Percentiles rank a stretch among this genome's conserved stretches.
phyloP scores from a whole-genome alignment of 2,113 vertebrate genomes.

The Phalacrocorax brasilianus region DNA sequence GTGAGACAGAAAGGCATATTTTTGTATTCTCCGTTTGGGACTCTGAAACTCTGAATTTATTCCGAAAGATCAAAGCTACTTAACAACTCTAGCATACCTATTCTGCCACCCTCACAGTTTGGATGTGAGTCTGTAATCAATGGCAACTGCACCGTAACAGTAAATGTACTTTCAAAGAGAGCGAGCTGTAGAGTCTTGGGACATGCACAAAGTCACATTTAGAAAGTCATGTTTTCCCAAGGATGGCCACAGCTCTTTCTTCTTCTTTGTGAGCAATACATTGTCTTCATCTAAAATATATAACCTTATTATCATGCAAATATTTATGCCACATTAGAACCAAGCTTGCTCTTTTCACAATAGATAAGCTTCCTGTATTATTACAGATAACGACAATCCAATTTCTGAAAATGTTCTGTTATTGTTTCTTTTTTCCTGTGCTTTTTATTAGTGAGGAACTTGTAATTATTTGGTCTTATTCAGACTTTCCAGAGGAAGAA shows the following conservation, averaged over 20 bases:
- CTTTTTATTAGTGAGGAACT: conserved; percentile 34
- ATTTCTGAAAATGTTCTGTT: conserved; percentile 45
- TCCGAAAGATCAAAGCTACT: neutral
- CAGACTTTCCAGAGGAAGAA: conserved; percentile 37
- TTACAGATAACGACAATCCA: conserved; percentile 31
- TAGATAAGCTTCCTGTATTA: conserved; percentile 48
- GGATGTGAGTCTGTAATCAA: neutral
- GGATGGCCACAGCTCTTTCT: neutral
- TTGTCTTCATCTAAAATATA: conserved; percentile 30
- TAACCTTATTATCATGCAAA: conserved; percentile 50
- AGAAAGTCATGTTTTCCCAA: neutral
- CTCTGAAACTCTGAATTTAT: neutral
- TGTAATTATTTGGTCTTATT: conserved; percentile 35
- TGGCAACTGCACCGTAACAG: neutral
- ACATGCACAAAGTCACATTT: neutral
- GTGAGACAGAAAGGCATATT: neutral
- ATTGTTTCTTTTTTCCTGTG: conserved; percentile 25
- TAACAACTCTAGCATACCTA: neutral
- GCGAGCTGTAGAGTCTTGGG: neutral
- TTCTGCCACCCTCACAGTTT: neutral
- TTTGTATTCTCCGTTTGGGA: neutral
- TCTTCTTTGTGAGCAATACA: neutral
- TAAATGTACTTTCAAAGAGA: neutral
- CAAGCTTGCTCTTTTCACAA: conserved; percentile 14
- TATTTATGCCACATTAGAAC: conserved; percentile 38